Evolutionary conservation across 2,888 invertebrate species (phyloP), one percentile per base, ranked within the genome.

Genomic region (Carcina quercana): DNA sequence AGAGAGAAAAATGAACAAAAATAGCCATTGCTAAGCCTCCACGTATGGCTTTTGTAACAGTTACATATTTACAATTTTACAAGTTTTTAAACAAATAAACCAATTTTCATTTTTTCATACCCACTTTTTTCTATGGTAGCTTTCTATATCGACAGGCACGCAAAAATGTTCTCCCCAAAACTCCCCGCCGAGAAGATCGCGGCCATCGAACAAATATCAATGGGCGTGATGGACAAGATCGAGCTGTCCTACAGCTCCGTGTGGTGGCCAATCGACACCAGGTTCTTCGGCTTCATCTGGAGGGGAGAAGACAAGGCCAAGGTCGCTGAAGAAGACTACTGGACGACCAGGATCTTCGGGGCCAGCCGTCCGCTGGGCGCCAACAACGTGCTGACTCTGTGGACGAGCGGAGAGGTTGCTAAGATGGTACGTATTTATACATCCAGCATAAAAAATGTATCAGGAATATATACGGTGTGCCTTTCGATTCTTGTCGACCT

Each of bases 211-310:
- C 74, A 73, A 28, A 55, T 91, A 30, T 86, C 86, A 1, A 86
- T 89, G 45, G 92, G 91, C 1, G 82, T 84, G 3, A 87, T 90
- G 1, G 85, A 87, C 39, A 92, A 92, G 69, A 85, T 92, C 21
- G 86, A 87, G 35, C 47, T 92, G 1, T 73, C 85, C 32, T 93
- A 89, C 60, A 74, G 87, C 0, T 53, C 71, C 4, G 72, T 75
- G 7, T 91, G 91, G 88, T 91, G 91, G 90, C 69, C 76, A 1
- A 15, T 68, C 20, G 47, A 50, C 48, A n/a, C 6, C 2, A 2
- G 15, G 2, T 37, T 30, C 10, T 30, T 21, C 12, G 33, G 17
- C 3, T 33, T 37, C 11, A 10, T 37, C 3, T 61, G 60, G 60
- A 48, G 11, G 6, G 53, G 36, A 8, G 40, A 36, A 1, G 51